phyloP scores from a whole-genome alignment of 2,888 invertebrate genomes.

The Automeris io region DNA sequence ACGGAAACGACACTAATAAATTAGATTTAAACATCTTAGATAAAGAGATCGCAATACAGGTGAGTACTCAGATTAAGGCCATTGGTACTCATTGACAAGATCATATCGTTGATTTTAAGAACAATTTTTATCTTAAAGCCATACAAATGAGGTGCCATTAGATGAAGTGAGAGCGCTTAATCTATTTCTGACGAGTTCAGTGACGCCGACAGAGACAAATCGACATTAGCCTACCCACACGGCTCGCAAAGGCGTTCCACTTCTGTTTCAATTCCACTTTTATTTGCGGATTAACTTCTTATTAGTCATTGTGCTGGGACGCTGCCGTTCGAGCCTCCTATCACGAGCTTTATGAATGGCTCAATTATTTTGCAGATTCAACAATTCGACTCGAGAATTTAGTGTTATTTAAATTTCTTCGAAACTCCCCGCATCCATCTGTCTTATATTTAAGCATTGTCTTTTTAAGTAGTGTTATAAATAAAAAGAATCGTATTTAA shows the following conservation, averaged over 20 bases:
- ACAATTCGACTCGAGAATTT: conserved; percentile 30
- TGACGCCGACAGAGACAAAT: conserved; percentile 78
- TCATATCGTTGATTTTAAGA: conserved; percentile 69
- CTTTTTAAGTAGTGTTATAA: conserved; percentile 8
- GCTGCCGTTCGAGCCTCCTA: conserved; percentile 55
- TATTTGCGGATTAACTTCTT: conserved; percentile 78
- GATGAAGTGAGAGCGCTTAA: conserved; percentile 77
- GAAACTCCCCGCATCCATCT: conserved; percentile 6
- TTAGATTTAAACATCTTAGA: conserved; percentile 51
- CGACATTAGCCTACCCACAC: conserved; percentile 76
- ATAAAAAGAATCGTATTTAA: conserved; percentile 19
- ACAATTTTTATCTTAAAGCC: conserved; percentile 75
- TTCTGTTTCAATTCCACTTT: conserved; percentile 77
- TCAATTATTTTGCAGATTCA: conserved; percentile 70
- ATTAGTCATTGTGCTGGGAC: conserved; percentile 70
- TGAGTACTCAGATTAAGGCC: conserved; percentile 48
- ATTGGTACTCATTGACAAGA: conserved; percentile 70
- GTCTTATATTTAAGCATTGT: conserved; percentile 6
- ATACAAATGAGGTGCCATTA: conserved; percentile 77
- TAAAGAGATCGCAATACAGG: conserved; percentile 9
- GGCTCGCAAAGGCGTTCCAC: conserved; percentile 68
- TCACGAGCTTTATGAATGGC: conserved; percentile 73
- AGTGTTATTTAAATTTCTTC: conserved; percentile 9
- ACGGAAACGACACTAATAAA: conserved; percentile 50
- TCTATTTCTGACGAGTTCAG: conserved; percentile 78